Conservation (phyloP, 2,888 invertebrate genomes). For the Smittia sp. region DNA sequence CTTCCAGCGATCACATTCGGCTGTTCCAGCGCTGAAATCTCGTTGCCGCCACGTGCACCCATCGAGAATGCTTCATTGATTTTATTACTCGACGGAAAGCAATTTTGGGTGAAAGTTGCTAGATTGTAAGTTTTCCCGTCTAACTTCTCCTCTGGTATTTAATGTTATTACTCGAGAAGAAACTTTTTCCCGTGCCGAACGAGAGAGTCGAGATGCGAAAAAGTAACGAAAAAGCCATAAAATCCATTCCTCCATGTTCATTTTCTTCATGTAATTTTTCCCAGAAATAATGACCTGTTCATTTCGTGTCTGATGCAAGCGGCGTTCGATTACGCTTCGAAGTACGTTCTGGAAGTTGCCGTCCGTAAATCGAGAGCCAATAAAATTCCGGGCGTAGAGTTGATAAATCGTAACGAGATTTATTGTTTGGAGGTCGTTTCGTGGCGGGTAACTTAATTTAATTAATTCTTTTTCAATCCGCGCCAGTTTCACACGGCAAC, state of each 20-base stretch:
- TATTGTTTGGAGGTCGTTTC: conserved; percentile 37
- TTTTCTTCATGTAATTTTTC: background rate
- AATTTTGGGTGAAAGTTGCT: conserved; percentile 46
- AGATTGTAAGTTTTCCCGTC: conserved; percentile 28
- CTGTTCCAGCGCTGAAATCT: conserved; percentile 45
- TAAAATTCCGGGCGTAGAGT: conserved; percentile 32
- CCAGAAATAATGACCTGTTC: conserved; percentile 45
- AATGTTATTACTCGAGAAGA: conserved; percentile 11
- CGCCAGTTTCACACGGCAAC: background rate
- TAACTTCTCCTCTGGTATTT: background rate
- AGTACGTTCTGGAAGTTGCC: conserved; percentile 49
- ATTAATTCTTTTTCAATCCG: conserved; percentile 13
- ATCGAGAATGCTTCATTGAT: conserved; percentile 46
- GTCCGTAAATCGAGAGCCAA: conserved; percentile 45
- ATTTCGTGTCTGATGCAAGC: conserved; percentile 46
- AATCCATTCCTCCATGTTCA: conserved; percentile 18
- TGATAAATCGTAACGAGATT: conserved; percentile 40
- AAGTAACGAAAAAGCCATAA: conserved; percentile 24
- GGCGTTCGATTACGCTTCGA: conserved; percentile 46
- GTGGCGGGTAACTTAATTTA: conserved; percentile 41
- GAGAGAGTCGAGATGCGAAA: background rate
- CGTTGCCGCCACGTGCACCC: conserved; percentile 46
- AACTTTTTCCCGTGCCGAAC: background rate
- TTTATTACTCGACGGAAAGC: conserved; percentile 45
- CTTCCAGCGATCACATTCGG: conserved; percentile 46